Base-by-base conservation (phyloP, 2,797 vertebrate genomes). In the Eospalax fontanierii region DNA sequence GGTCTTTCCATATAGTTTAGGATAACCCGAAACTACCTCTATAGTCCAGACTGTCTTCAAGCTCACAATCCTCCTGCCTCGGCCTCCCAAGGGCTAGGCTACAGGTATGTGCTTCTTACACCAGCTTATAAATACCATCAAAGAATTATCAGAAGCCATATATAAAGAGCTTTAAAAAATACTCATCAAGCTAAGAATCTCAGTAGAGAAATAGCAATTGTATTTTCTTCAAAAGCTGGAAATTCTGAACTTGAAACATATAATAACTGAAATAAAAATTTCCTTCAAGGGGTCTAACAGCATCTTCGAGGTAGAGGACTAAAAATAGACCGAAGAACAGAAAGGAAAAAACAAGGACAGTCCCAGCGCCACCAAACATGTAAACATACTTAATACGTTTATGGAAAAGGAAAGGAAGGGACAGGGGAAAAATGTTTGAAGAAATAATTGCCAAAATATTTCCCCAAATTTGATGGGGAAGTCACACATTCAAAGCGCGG, bases 241-340 rank as follows among this genome's bases (percentile, higher is more conserved):
- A 91, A 93, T 84, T 82, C 35, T 93, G n/a, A 22, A 89, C 35
- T 80, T 84, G 78, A 87, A 87, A 96, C 65, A 35, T 84, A 43
- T 5, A 81, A 33, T 66, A 89, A 57, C 46, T 87, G 9, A 38
- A 86, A 54, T 85, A 33, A 71, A 95, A 92, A 87, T 16, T 63
- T 76, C 28, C 21, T 87, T 84, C 38, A 16, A 89, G 68, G 43
- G 35, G 0, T 85, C 87, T 76, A 83, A 46, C 2, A 86, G 83
- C 54, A 89, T 24, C 65, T 95, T 14, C 70, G 66, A 87, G 8
- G 24, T 88, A 12, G 46, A 38, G 89, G 38, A 59, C 79, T 40
- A 76, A 89, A 86, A 33, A 43, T 35, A 76, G 38, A 93, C n/a
- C 65, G 71, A 93, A 84, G 61, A 83, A 66, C 15, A 87, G 63